Evolutionary conservation across 2,888 invertebrate species (phyloP), one percentile per base, ranked within the genome.

Genomic region (Agrotis puta): DNA sequence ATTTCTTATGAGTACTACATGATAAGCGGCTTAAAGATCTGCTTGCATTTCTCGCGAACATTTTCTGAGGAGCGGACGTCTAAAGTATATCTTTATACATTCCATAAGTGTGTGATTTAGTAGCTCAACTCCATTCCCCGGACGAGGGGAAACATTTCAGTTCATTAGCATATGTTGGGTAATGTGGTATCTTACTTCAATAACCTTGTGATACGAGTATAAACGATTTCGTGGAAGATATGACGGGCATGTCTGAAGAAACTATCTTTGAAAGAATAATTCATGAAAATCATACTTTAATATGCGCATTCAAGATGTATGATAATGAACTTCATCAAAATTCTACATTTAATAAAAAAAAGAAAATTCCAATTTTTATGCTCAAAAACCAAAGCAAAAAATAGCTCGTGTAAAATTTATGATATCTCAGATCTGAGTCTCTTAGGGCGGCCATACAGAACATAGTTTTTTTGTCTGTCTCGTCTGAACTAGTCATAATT

Each of bases 401-500:
- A 62, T 47, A 39, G 54, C 59, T 33, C 72, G 27, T 51, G 64
- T 81, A 72, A 64, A 86, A 87, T 88, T 81, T 82, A 85, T 77
- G 75, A 79, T 64, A 70, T 67, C 63, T 59, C 50, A 81, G 69
- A 79, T 70, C 72, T 72, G 61, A 27, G 61, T 63, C 65, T 74
- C 73, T 68, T 69, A 75, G 66, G 63, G 71, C 76, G 66, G 63
- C 70, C 76, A 72, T 83, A 81, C 65, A 76, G 51, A 75, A 70
- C 81, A 74, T 64, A 74, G 80, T 74, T 84, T 84, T 83, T 82
- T 78, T 75, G 71, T 74, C 67, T 39, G 82, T 81, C 79, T 88
- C 82, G 85, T 87, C 88, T 77, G 74, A 85, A 84, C 81, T 74
- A 86, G 83, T 83, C 86, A 87, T 90, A 91, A 88, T 89, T 92